Base-by-base conservation (phyloP, 2,113 vertebrate genomes). In the Pholis gunnellus region DNA sequence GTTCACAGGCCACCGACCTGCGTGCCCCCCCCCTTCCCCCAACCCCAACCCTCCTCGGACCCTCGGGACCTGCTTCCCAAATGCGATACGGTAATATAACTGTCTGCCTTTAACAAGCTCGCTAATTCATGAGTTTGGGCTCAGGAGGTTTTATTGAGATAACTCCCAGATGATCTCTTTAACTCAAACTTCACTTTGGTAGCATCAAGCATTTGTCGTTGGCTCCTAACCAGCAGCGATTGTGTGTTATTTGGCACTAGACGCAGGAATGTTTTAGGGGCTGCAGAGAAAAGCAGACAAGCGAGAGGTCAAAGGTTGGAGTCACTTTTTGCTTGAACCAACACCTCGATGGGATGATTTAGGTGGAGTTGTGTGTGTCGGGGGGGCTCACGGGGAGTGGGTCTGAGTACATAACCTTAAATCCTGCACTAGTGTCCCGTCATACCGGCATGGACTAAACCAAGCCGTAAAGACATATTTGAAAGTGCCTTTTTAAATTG, bases 31-130 rank as follows among this genome's bases (percentile, higher is more conserved):
- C 0, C n/a, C 31, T 1, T 1, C 0, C 18, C 8, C 36, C 36
- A n/a, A 1, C 25, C 27, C 15, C 8, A 0, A 18, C 40, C 4
- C 2, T 1, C 18, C 5, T 29, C 3, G 0, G 40, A 1, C 20
- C n/a, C 31, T 5, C 2, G 1, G 10, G 52, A 29, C 29, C 18
- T 3, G 36, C 69, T n/a, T 8, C 25, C 9, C 0, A 13, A 25
- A 5, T 70, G 46, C 50, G 79, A 83, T 18, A 52, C 60, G 2
- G 40, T 36, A 73, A 74, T 90, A 38, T 86, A 93, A 71, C 82
- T 85, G 88, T 90, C 88, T 63, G 57, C 42, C 63, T 46, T 22
- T 89, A 94, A 93, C 80, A 7, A 91, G 86, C 57, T 75, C 3
- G 0, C 13, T 80, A 61, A 92, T 88, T 92, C 73, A 91, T 46